phyloP scores from a whole-genome alignment of 2,113 vertebrate genomes.

The Muntiacus reevesi region DNA sequence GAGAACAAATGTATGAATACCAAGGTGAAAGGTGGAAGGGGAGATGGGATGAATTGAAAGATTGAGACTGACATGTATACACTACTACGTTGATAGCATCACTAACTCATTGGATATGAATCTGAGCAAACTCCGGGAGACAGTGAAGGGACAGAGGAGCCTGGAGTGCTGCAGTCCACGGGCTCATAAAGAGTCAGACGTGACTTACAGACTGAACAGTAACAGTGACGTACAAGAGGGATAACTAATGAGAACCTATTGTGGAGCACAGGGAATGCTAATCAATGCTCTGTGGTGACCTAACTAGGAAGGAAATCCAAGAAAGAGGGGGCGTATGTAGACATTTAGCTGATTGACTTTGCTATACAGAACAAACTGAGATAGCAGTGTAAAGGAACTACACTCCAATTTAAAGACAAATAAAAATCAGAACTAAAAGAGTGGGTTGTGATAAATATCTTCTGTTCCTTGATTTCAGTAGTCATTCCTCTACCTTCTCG shows the following conservation, averaged over 20 bases:
- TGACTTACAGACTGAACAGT: background rate
- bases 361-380: background rate
- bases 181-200: background rate
- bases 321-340: background rate
- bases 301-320: background rate
- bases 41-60: background rate
- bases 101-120: background rate
- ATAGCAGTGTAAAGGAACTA: background rate
- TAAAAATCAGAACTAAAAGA: background rate
- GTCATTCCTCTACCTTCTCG: accelerated
- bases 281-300: background rate
- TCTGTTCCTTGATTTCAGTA: background rate
- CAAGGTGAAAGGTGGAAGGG: background rate
- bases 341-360: background rate
- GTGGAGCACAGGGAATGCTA: background rate
- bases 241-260: background rate
- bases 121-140: background rate
- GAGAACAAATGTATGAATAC: background rate
- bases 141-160: background rate
- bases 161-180: background rate
- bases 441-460: accelerated
- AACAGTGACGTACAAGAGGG: background rate
- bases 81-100: background rate
- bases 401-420: background rate
- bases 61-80: background rate